Base-by-base conservation (phyloP, 1,140 invertebrate genomes). In the Hyphantria cunea region DNA sequence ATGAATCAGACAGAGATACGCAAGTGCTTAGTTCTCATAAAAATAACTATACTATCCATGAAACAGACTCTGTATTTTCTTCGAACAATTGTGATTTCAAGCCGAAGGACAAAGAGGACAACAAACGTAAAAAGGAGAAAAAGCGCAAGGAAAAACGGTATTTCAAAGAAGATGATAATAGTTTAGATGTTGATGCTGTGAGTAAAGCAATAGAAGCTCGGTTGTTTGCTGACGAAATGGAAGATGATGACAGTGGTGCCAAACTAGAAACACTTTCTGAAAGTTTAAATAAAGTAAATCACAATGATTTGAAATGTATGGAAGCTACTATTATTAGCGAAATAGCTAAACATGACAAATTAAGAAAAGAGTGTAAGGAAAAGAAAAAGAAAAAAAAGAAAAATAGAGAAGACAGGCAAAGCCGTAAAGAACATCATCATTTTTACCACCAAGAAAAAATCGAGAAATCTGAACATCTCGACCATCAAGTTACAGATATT, bases 311-410 rank as follows among this genome's bases (percentile, higher is more conserved):
- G 56, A 91, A 91, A 32, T 94, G 93, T 70, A 92, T 91, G 4
- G 76, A 76, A 44, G 59, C 62, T 6, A 68, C 68, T 59, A 49
- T 68, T 14, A 76, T 72, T 50, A 50, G 47, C 48, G 75, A 82
- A 66, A 49, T 70, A 51, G 44, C 89, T 11, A 92, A 93, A 62
- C 76, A 83, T 63, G 89, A 91, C 31, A 88, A 76, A 72, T 37
- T 74, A 10, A 93, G 92, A 65, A 94, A 93, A 75, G 95, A 95
- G 63, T 88, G 91, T 13, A 94, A 94, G 71, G 95, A 96, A 66
- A 96, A 95, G 78, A 96, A 95, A 78, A 96, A 96, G 84, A 96
- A 96, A 74, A 93, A 96, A 50, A 96, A 96, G 75, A 95, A 94
- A 72, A 95, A 93, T 14, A 96, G 95, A 75, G 96, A 96, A 72